A percentile compares a stretch with the other conserved stretches of the same genome.
These are phyloP conservation scores for Prorops nasuta DNA, from an alignment of 1,140 invertebrate genomes.

Conservation along the genomic window DNA sequence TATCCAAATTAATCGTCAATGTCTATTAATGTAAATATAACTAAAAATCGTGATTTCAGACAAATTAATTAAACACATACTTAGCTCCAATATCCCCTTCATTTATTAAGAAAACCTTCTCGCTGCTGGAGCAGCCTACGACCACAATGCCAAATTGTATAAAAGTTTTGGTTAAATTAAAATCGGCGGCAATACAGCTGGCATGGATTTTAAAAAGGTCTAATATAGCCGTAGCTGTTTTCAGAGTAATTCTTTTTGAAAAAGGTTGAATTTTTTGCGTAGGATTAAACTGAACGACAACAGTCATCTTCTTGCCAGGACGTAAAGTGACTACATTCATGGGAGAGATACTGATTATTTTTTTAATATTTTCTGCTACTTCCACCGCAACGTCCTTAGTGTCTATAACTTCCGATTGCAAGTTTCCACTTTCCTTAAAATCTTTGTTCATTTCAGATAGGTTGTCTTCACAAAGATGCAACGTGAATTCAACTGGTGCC, in stretches of 20 bases:
- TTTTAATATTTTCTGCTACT: too few species aligned
- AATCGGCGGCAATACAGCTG: slow-evolving; percentile 39
- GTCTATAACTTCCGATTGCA: too few species aligned
- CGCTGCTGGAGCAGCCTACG: slow-evolving; percentile 25
- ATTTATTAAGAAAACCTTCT: slow-evolving; percentile 43
- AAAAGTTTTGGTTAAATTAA: slow-evolving; percentile 35
- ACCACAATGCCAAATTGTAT: slow-evolving; percentile 43
- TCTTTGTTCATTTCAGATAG: too few species aligned
- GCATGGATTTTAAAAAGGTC: slow-evolving; percentile 43
- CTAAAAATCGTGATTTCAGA: too few species aligned
- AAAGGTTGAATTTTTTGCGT: slow-evolving; percentile 30
- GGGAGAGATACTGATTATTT: too few species aligned
- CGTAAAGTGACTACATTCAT: neutral
- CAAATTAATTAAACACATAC: slow-evolving; percentile 23
- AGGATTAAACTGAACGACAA: slow-evolving; percentile 41
- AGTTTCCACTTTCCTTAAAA: neutral
- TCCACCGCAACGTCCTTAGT: neutral
- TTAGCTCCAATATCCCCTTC: slow-evolving; percentile 48
- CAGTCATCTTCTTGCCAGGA: slow-evolving; percentile 29
- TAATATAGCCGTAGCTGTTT: slow-evolving; percentile 17
- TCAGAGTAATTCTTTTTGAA: slow-evolving; percentile 29
- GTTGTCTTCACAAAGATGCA: too few species aligned
- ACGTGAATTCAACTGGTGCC: slow-evolving; percentile 30
- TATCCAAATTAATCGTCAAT: neutral
- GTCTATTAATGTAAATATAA: too few species aligned